Conservation (phyloP, 2,888 invertebrate genomes). For the Protodeltote pygarga region DNA sequence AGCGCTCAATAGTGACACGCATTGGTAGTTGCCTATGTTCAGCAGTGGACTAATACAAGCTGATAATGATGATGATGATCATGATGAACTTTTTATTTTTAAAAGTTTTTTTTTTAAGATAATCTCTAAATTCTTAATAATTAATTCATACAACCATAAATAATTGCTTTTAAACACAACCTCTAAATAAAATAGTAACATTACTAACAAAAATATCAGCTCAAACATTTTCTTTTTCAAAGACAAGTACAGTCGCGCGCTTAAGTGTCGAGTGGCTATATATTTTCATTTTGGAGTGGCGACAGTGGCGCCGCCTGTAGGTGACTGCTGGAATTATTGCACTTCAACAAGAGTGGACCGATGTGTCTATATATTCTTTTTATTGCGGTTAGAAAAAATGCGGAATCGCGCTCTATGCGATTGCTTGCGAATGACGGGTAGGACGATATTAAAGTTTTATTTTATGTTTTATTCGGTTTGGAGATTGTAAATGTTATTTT, state of each 20-base stretch:
- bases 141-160: background rate
- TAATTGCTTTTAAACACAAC: background rate
- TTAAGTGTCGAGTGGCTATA: conserved; percentile 71
- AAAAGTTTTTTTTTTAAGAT: too few species aligned
- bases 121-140: too few species aligned
- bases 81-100: too few species aligned
- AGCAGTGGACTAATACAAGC: too few species aligned
- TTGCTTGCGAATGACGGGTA: conserved; percentile 46
- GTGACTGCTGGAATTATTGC: conserved; percentile 78
- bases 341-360: conserved; percentile 65
- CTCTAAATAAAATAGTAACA: background rate
- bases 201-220: conserved; percentile 20
- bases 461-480: conserved; percentile 54
- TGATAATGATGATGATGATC: too few species aligned
- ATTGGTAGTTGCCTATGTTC: too few species aligned
- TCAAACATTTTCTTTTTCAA: conserved; percentile 43
- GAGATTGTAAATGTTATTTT: conserved; percentile 43
- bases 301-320: conserved; percentile 72
- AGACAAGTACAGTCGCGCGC: conserved; percentile 59
- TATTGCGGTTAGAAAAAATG: conserved; percentile 66
- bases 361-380: conserved; percentile 60
- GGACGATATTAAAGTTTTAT: conserved; percentile 69
- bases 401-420: conserved; percentile 23
- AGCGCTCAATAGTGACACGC: too few species aligned
- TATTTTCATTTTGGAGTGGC: conserved; percentile 67